These are phyloP conservation scores for Crotalus helleri DNA, from an alignment of 2,113 vertebrate genomes.

Conservation along the genomic window DNA sequence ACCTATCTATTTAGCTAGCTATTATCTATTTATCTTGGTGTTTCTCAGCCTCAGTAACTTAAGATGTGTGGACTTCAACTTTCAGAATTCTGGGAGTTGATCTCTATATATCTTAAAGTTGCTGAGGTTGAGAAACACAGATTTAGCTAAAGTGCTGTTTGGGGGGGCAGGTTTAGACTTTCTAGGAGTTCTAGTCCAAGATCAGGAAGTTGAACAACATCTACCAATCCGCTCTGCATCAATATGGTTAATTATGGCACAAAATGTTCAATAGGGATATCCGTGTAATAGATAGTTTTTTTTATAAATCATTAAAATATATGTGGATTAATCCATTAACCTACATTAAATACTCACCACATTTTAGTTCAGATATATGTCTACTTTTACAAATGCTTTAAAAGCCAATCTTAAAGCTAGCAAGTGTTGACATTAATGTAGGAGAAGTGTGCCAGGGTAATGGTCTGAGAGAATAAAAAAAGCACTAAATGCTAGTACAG, in stretches of 20 bases:
- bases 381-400: neutral
- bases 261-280: neutral
- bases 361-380: neutral
- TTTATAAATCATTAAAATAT: neutral
- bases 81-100: neutral
- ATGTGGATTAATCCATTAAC: neutral
- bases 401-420: neutral
- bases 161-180: neutral
- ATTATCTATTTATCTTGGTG: neutral
- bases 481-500: neutral
- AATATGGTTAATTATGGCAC: neutral
- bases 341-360: neutral
- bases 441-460: neutral
- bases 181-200: neutral
- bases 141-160: neutral
- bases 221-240: neutral
- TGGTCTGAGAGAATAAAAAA: neutral
- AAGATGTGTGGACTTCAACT: neutral
- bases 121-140: neutral
- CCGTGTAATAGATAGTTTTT: neutral
- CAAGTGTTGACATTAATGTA: neutral
- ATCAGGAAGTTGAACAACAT: neutral
- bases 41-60: neutral
- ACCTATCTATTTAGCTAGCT: neutral
- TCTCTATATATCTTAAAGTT: neutral